Percentiles rank a stretch among this genome's conserved stretches.
phyloP scores from a whole-genome alignment of 2,797 vertebrate species.

The Toxotes lorentzi region DNA sequence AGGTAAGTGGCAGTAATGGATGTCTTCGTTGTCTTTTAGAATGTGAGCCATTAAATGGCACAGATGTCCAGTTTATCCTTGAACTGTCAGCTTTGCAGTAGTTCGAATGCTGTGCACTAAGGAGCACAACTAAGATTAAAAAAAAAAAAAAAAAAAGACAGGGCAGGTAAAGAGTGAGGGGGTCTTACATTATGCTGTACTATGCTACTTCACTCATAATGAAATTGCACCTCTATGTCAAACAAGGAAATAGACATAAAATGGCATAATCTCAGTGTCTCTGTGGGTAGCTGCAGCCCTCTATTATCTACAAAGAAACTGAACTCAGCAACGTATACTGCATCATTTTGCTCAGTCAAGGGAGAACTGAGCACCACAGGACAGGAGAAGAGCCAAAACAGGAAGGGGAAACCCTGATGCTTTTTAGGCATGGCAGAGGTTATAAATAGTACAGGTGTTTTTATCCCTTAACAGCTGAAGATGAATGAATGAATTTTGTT shows the following conservation, averaged over 20 bases:
- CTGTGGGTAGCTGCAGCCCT: background rate
- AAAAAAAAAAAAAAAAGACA: background rate
- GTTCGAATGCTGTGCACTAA: background rate
- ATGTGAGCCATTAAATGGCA: background rate
- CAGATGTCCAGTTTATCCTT: background rate
- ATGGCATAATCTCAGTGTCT: background rate
- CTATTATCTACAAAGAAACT: background rate
- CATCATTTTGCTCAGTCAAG: slow-evolving; percentile 12
- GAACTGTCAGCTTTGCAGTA: background rate
- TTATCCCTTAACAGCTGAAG: background rate
- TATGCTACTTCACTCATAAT: background rate
- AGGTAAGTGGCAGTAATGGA: slow-evolving; percentile 13
- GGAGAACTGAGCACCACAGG: slow-evolving; percentile 2
- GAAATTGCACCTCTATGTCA: background rate
- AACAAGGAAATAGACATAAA: background rate
- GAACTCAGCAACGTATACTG: background rate
- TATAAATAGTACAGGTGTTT: slow-evolving; percentile 20
- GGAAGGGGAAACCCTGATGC: background rate
- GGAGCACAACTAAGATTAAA: background rate
- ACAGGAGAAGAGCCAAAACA: slow-evolving; percentile 22
- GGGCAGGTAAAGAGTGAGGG: background rate
- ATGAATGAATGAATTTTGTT: background rate
- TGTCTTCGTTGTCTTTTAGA: background rate
- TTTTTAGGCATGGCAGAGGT: background rate
- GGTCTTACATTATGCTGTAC: background rate